Conservation (phyloP, 2,797 vertebrate species). For the Mormyrops attenuatus region DNA sequence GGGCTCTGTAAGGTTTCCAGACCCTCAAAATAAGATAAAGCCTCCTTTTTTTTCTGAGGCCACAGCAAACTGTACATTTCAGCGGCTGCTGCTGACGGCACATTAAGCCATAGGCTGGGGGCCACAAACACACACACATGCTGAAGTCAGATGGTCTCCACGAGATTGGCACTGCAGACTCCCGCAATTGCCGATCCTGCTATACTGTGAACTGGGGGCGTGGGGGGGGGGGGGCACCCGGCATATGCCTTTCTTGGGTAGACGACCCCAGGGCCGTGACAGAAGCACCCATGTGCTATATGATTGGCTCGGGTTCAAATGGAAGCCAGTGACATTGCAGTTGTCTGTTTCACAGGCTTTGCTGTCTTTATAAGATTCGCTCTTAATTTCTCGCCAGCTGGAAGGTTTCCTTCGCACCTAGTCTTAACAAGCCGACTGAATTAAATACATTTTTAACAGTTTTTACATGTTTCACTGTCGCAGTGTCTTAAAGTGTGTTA, state of each 20-base stretch:
- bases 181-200: not conserved
- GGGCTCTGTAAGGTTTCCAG: constrained; percentile 10
- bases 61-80: constrained; percentile 13
- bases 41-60: not conserved
- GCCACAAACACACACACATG: not conserved
- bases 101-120: not conserved
- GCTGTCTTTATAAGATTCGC: not conserved
- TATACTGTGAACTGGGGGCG: not conserved
- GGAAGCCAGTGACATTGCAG: constrained; percentile 65
- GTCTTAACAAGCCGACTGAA: not conserved
- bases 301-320: constrained; percentile 47
- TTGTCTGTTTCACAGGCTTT: constrained; percentile 24
- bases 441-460: not conserved
- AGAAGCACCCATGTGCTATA: not conserved
- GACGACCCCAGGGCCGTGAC: not conserved
- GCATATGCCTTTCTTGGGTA: not conserved
- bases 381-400: not conserved
- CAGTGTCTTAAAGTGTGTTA: not conserved
- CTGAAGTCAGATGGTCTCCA: not conserved
- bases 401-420: not conserved
- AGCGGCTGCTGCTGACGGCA: not conserved
- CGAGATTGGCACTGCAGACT: not conserved
- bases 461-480: not conserved
- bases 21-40: not conserved
- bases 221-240: too few species aligned